Base-by-base conservation (phyloP, 2,888 invertebrate genomes). In the Microctonus aethiopoides region DNA sequence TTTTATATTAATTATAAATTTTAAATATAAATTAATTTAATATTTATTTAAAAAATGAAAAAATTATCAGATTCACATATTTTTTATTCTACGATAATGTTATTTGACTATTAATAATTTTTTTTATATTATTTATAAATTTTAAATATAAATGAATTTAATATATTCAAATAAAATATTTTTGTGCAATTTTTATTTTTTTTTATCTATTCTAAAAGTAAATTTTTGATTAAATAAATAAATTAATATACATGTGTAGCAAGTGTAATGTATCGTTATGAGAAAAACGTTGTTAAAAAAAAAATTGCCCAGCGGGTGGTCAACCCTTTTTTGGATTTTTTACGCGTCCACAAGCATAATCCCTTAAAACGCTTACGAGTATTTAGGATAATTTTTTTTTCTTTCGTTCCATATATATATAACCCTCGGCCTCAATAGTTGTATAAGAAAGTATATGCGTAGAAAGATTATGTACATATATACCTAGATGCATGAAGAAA, bases 321-420 rank as follows among this genome's bases (percentile, higher is more conserved):
- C 85, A 85, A 85, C 84, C 86, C 84, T 80, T 81, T 81, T 80
- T 74, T 72, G 77, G 80, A 79, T 82, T 82, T 80, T 84, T 85
- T 82, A 82, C 85, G 86, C 85, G 80, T 81, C 85, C 81, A 78
- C 81, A 83, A 80, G 76, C 81, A 77, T 86, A 86, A 86, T 86
- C 85, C 81, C 78, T 85, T 86, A 84, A 86, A 86, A 84, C 84
- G 86, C 85, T 86, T 86, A 86, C 80, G 80, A 78, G 79, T 84
- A 79, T 84, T 84, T 84, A 83, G 83, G 83, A 77, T 82, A 84
- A 84, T 83, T 83, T 81, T 74, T 73, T 72, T 73, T 51, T 71
- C 24, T 57, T 51, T 51, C 46, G 13, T 39, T n/a, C 13, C n/a
- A n/a, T 56, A 56, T 56, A n/a, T 26, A 29, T 29, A 26, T 56